A percentile compares a stretch with the other conserved stretches of the same genome.
These are phyloP conservation scores for Sceliomorpha sp. DNA, from an alignment of 2,888 invertebrate genomes.

Conservation along the genomic window DNA sequence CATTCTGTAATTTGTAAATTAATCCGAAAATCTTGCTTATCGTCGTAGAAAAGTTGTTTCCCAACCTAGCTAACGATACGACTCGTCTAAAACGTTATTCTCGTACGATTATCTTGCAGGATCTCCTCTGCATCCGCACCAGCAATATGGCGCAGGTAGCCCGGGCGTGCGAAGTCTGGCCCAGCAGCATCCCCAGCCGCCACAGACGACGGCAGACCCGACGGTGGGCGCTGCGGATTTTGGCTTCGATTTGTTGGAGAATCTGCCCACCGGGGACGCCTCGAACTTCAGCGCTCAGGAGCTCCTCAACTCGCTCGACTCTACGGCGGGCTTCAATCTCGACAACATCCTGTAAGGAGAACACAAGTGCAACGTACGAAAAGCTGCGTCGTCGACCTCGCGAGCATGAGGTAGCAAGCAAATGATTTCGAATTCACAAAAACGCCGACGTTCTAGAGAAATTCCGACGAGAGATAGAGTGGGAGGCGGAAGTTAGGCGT, in stretches of 20 bases:
- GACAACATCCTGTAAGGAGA: conserved; percentile 75
- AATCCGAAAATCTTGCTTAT: too few species aligned
- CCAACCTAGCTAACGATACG: too few species aligned
- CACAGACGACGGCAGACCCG: conserved; percentile 70
- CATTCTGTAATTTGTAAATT: too few species aligned
- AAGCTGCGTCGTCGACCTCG: background rate
- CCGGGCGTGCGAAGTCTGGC: conserved; percentile 76
- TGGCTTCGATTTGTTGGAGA: conserved; percentile 92
- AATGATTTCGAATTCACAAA: conserved; percentile 14
- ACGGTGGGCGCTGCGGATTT: conserved; percentile 83
- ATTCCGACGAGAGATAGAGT: too few species aligned
- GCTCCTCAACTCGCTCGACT: conserved; percentile 90
- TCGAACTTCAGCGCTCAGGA: conserved; percentile 90
- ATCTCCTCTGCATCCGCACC: conserved; percentile 80
- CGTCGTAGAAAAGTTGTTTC: too few species aligned
- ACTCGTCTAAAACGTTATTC: too few species aligned
- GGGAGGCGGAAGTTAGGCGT: too few species aligned
- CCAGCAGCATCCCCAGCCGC: conserved; percentile 68
- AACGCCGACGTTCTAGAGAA: too few species aligned
- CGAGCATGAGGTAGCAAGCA: background rate
- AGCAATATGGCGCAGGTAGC: conserved; percentile 76
- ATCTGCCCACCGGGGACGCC: conserved; percentile 88
- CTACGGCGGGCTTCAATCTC: conserved; percentile 83
- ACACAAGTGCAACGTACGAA: conserved; percentile 19
- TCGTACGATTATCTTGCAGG: conserved; percentile 61